A percentile compares a stretch with the other conserved stretches of the same genome.
Evolutionary conservation across 30 jellyfish, hydroid and myxozoan genomes (phyloP).

Genomic region (Cassiopea andromeda): DNA sequence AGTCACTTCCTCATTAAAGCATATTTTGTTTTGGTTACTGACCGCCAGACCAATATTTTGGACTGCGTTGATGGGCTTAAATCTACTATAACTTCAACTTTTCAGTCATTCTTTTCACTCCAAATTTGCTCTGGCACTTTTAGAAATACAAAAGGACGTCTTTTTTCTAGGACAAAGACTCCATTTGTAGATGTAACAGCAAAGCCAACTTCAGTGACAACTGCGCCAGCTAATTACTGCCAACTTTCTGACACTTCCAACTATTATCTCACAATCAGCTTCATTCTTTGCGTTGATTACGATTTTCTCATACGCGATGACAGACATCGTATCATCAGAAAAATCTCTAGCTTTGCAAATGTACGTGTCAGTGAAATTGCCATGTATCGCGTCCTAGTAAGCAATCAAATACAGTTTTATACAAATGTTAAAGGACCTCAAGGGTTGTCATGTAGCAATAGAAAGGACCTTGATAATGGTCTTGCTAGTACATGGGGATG

Average conservation of each 20-base stretch:
- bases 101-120: too few species aligned
- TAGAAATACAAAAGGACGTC: too few species aligned
- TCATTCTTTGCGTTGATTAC: conserved; percentile 45
- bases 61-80: too few species aligned
- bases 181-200: neutral
- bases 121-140: too few species aligned
- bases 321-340: conserved; percentile 26
- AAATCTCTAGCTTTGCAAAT: conserved; percentile 18
- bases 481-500: conserved; percentile 57
- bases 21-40: too few species aligned
- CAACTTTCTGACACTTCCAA: conserved; percentile 8
- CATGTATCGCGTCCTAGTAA: conserved; percentile 28
- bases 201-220: conserved; percentile 11
- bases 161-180: neutral
- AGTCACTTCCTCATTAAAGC: too few species aligned
- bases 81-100: too few species aligned
- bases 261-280: conserved; percentile 34
- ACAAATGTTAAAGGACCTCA: conserved; percentile 27
- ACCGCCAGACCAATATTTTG: too few species aligned
- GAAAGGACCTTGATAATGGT: conserved; percentile 41
- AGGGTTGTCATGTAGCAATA: conserved; percentile 24
- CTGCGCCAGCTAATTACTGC: conserved; percentile 35
- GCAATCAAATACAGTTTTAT: conserved; percentile 19
- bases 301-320: neutral
- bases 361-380: conserved; percentile 17